Base-by-base conservation (phyloP, 2,113 vertebrate genomes). In the Festucalex cinctus region DNA sequence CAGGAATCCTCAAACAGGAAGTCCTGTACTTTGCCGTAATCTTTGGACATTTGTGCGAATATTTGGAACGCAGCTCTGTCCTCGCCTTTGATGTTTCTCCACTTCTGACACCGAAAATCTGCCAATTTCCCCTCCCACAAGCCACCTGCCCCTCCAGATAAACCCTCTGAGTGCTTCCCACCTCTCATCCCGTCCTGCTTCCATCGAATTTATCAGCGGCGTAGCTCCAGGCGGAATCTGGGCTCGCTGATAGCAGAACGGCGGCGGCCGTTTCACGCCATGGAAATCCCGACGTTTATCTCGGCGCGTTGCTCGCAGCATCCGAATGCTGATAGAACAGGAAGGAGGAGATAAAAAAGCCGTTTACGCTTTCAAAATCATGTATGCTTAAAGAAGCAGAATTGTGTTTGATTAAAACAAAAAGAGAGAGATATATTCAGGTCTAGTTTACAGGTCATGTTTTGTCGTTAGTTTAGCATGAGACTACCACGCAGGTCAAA, bases 181-280 rank as follows among this genome's bases (percentile, higher is more conserved):
- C 73, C 67, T 66, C 66, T 59, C 65, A 51, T 46, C 53, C 53
- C 68, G 59, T 32, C 66, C 61, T 72, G 59, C 76, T 86, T 80
- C 75, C 70, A 74, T 70, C 80, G 62, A 71, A 76, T 82, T 86
- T 86, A 86, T 88, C 86, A 85, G 83, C 66, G 28, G 20, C 22
- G 71, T 63, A 61, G 73, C 83, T 82, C 83, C 78, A 82, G 78
- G 61, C 73, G 43, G 79, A 86, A 81, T 80, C 88, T 89, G 88
- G 83, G 35, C 24, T 19, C 54, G 76, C 78, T 86, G 88, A 90
- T 89, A 88, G 69, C 73, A 24, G 59, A 19, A 65, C 3, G 24
- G 9, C 22, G 69, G 68, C 24, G 26, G 20, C 68, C 19, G 58
- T n/a, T 37, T 73, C 51, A 54, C 71, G 48, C 66, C 70, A 67